These are phyloP conservation scores for Lates japonicus DNA, from an alignment of 2,797 vertebrate species.

Conservation along the genomic window DNA sequence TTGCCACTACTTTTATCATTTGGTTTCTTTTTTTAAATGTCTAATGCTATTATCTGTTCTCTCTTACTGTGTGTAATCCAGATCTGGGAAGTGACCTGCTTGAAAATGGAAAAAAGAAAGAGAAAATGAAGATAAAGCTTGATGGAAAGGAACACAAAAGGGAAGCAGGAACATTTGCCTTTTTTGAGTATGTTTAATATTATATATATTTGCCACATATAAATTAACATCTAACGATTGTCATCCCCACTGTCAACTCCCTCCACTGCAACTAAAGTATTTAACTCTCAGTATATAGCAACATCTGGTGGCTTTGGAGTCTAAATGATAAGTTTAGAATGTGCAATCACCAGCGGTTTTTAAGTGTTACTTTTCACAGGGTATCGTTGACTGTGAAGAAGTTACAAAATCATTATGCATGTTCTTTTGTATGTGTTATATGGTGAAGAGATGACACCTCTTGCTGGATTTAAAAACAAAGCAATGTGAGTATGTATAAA, in stretches of 20 bases:
- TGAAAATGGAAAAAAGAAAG: constrained; percentile 13
- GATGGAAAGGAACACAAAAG: background rate
- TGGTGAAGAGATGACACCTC: background rate
- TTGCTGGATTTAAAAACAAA: background rate
- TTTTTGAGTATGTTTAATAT: background rate
- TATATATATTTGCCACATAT: background rate
- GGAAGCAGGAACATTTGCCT: background rate
- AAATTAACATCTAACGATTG: background rate
- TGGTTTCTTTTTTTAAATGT: background rate
- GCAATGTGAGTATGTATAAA: background rate
- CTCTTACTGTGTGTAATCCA: constrained; percentile 6
- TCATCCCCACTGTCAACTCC: background rate
- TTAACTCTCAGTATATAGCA: background rate
- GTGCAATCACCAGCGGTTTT: background rate
- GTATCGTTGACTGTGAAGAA: constrained; percentile 8
- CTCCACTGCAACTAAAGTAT: constrained; percentile 1
- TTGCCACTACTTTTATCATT: background rate
- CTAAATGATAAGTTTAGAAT: constrained; percentile 7
- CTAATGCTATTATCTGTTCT: background rate
- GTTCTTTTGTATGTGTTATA: constrained; percentile 3
- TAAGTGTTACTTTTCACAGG: constrained; percentile 25
- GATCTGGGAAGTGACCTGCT: constrained; percentile 5
- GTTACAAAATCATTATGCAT: background rate
- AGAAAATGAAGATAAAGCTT: constrained; percentile 23
- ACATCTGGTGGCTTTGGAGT: constrained; percentile 8